These are phyloP conservation scores for Temnopleurus reevesii DNA, from an alignment of 53 echinoderm and acorn worm genomes.

Conservation along the genomic window DNA sequence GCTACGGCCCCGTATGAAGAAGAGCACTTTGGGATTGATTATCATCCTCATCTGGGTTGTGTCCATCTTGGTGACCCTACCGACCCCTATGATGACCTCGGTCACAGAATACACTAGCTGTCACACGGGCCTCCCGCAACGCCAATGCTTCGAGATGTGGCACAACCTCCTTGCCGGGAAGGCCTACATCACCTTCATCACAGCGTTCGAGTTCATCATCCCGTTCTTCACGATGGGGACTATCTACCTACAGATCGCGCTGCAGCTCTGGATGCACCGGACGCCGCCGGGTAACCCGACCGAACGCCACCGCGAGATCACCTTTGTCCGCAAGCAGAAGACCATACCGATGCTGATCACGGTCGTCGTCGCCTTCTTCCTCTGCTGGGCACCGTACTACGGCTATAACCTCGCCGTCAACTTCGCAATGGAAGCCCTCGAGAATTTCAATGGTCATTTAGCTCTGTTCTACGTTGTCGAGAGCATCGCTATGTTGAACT, in stretches of 20 bases:
- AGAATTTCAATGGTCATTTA: constrained; percentile 54
- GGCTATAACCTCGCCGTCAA: constrained; percentile 77
- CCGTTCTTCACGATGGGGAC: constrained; percentile 87
- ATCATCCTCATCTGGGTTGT: constrained; percentile 75
- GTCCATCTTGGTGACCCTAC: constrained; percentile 82
- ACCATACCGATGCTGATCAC: constrained; percentile 94
- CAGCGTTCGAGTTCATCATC: constrained; percentile 79
- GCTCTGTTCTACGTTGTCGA: constrained; percentile 79
- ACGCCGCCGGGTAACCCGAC: constrained; percentile 88
- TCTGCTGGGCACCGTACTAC: constrained; percentile 96
- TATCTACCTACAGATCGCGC: constrained; percentile 86
- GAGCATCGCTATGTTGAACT: constrained; percentile 85
- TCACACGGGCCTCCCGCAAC: constrained; percentile 1
- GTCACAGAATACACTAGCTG: constrained; percentile 47
- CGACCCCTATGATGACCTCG: constrained; percentile 65
- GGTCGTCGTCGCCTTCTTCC: constrained; percentile 92
- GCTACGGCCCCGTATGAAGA: constrained; percentile 93
- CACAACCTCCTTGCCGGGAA: constrained; percentile 61
- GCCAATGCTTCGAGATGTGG: constrained; percentile 81
- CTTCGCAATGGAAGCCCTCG: constrained; percentile 22
- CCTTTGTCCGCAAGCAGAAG: constrained; percentile 86
- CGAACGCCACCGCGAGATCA: constrained; percentile 90
- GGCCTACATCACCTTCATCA: constrained; percentile 77
- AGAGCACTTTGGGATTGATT: constrained; percentile 72
- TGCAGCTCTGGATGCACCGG: constrained; percentile 91